A percentile compares a stretch with the other conserved stretches of the same genome.
phyloP scores from a whole-genome alignment of 2,888 invertebrate genomes.

The Phyllotreta striolata region DNA sequence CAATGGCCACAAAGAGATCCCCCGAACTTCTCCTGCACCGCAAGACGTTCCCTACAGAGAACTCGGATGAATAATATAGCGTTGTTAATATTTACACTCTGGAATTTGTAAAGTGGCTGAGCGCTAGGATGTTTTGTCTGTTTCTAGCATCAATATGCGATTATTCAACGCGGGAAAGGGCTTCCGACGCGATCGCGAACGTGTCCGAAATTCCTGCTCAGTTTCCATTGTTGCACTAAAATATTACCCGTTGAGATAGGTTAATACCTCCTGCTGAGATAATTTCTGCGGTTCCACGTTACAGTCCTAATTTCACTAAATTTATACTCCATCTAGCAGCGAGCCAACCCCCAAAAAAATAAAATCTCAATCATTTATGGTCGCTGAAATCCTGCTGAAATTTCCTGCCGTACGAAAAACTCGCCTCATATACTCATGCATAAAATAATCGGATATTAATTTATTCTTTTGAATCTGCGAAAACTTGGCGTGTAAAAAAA shows the following conservation, averaged over 20 bases:
- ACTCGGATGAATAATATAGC: slow-evolving; percentile 46
- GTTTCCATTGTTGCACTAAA: not conserved
- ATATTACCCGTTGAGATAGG: no score
- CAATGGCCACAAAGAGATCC: slow-evolving; percentile 38
- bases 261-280: no score
- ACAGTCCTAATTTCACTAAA: no score
- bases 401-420: no score
- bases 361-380: no score
- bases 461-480: slow-evolving; percentile 11
- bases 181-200: slow-evolving; percentile 34
- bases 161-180: slow-evolving; percentile 41
- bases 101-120: slow-evolving; percentile 36
- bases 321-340: no score
- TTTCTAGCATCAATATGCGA: slow-evolving; percentile 47
- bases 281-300: no score
- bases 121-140: slow-evolving; percentile 43
- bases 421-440: not conserved
- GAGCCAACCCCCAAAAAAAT: no score
- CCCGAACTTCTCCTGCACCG: slow-evolving; percentile 27
- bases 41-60: slow-evolving; percentile 33
- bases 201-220: slow-evolving; percentile 26
- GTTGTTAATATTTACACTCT: slow-evolving; percentile 46
- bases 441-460: not conserved
- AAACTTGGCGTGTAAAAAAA: slow-evolving; percentile 3
- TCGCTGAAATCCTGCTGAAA: no score